phyloP scores from a whole-genome alignment of 2,113 vertebrate species.

The Gorsachius goisagi region DNA sequence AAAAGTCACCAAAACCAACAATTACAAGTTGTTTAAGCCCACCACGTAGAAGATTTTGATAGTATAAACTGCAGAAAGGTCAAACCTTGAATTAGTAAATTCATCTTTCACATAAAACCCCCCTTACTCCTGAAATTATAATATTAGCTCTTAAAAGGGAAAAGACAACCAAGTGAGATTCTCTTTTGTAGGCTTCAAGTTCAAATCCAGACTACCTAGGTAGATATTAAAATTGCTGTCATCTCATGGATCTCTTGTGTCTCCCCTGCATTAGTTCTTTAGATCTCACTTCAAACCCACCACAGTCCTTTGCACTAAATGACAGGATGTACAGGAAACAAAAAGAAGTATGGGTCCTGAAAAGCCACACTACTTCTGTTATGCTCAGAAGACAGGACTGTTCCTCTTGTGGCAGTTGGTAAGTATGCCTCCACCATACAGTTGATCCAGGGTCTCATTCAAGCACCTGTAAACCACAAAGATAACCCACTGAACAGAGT shows the following conservation, averaged over 20 bases:
- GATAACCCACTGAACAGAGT: neutral
- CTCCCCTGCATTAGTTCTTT: neutral
- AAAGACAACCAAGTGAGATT: neutral
- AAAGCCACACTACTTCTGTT: neutral
- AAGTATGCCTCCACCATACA: neutral
- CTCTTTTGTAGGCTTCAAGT: neutral
- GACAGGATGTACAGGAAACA: neutral
- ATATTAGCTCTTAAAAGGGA: neutral
- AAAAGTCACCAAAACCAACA: neutral
- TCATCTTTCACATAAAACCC: neutral
- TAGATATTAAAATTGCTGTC: neutral
- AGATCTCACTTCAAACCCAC: neutral
- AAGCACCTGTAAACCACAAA: neutral
- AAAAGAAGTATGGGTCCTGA: rapidly evolving
- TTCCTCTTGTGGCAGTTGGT: neutral
- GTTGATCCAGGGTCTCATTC: neutral
- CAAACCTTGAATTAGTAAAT: neutral
- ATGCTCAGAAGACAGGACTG: neutral
- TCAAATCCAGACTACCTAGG: neutral
- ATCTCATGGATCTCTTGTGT: neutral
- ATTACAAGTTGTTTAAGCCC: neutral
- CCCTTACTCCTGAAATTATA: neutral
- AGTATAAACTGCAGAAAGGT: neutral
- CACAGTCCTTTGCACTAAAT: neutral
- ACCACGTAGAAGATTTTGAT: neutral